These are phyloP conservation scores for Amphiprion percula DNA, from an alignment of 2,113 vertebrate genomes.

Conservation along the genomic window DNA sequence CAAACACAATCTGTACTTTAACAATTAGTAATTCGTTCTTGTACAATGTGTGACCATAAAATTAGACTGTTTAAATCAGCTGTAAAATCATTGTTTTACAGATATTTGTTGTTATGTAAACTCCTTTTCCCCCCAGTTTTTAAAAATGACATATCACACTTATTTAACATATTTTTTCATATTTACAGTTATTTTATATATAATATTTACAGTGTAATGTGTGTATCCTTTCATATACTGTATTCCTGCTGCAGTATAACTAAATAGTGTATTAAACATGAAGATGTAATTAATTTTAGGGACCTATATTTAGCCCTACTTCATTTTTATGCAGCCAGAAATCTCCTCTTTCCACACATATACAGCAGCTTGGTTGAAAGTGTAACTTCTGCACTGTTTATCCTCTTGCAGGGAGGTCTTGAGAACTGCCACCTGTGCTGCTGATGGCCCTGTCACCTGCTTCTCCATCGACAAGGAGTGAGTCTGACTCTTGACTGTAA, in stretches of 20 bases:
- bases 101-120: no score
- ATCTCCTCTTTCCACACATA: not conserved
- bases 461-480: slow-evolving; percentile 88
- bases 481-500: slow-evolving; percentile 63
- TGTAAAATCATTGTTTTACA: no score
- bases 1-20: no score
- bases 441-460: slow-evolving; percentile 85
- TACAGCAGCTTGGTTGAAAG: not conserved
- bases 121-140: no score
- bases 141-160: no score
- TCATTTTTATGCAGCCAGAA: not conserved
- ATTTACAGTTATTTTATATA: no score
- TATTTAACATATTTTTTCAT: no score
- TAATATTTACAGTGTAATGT: not conserved
- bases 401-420: slow-evolving; percentile 77
- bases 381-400: slow-evolving; percentile 9
- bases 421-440: slow-evolving; percentile 87
- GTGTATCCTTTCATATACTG: not conserved
- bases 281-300: not conserved
- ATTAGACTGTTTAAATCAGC: no score
- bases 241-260: not conserved
- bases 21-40: no score
- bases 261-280: not conserved
- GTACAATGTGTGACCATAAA: no score
- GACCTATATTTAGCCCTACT: not conserved